Conservation (phyloP, 2,888 invertebrate species). For the Syritta pipiens region DNA sequence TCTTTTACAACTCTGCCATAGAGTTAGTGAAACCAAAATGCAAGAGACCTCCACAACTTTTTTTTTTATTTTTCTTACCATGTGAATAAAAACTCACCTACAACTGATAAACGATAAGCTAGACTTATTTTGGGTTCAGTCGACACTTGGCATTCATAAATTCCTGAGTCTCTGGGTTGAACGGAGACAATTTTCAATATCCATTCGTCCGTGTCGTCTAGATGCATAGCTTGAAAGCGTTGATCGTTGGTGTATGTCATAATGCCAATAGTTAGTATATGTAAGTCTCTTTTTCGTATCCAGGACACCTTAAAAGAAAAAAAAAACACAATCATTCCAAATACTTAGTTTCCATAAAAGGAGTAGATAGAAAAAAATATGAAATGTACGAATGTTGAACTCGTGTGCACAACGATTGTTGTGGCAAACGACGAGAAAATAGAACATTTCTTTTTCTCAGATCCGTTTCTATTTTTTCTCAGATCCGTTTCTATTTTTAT, state of each 20-base stretch:
- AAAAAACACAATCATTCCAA: background rate
- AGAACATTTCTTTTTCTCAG: too few relatives aligned
- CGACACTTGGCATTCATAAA: conserved; percentile 89
- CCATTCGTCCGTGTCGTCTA: conserved; percentile 87
- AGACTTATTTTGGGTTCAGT: conserved; percentile 89
- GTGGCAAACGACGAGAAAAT: too few relatives aligned
- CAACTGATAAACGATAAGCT: conserved; percentile 85
- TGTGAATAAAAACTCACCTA: too few relatives aligned
- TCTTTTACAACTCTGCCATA: too few relatives aligned
- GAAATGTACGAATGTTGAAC: too few relatives aligned
- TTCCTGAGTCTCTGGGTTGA: conserved; percentile 84
- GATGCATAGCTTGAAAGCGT: conserved; percentile 85
- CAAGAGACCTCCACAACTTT: too few relatives aligned
- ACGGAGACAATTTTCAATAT: conserved; percentile 85
- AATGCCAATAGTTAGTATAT: conserved; percentile 86
- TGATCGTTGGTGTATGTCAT: conserved; percentile 88
- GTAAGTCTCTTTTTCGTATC: conserved; percentile 91
- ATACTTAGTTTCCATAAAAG: background rate
- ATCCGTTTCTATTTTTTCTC: too few relatives aligned
- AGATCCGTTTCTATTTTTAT: too few relatives aligned
- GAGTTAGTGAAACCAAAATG: too few relatives aligned
- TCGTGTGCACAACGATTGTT: too few relatives aligned
- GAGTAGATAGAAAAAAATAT: background rate
- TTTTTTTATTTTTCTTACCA: too few relatives aligned
- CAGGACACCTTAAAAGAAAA: conserved; percentile 85